Percentiles rank a stretch among this genome's conserved stretches.
phyloP scores from a whole-genome alignment of 2,888 invertebrate genomes.

The Leptinotarsa haldemani region DNA sequence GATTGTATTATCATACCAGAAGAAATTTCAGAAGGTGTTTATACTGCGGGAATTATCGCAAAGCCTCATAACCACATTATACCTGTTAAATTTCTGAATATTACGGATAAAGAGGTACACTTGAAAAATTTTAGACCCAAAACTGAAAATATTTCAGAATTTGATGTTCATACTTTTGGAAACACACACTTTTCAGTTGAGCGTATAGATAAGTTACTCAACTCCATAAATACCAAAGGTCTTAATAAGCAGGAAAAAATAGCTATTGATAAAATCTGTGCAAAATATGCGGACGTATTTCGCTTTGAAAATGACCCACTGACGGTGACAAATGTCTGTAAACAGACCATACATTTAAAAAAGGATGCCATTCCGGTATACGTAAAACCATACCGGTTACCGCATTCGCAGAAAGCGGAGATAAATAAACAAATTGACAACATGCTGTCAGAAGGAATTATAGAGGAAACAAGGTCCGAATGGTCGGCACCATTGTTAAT shows the following conservation, averaged over 20 bases:
- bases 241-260: constrained; percentile 40
- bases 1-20: no score
- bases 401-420: constrained; percentile 47
- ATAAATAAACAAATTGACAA: constrained; percentile 43
- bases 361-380: constrained; percentile 40
- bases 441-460: constrained; percentile 47
- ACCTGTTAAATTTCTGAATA: no score
- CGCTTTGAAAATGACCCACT: constrained; percentile 43
- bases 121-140: constrained; percentile 41
- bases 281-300: constrained; percentile 47
- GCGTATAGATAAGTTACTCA: constrained; percentile 36
- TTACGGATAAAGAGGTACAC: constrained; percentile 25
- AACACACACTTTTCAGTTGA: constrained; percentile 27
- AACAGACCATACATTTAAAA: constrained; percentile 43
- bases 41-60: no score
- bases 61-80: no score
- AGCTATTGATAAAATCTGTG: constrained; percentile 39
- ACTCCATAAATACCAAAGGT: constrained; percentile 36
- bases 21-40: no score
- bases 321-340: constrained; percentile 43
- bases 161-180: constrained; percentile 3
- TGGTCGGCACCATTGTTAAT: constrained; percentile 46
- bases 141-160: constrained; percentile 24
- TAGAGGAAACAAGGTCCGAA: constrained; percentile 44
- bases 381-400: constrained; percentile 47